These are phyloP conservation scores for Menidia menidia DNA, from an alignment of 2,797 vertebrate genomes.

Conservation along the genomic window DNA sequence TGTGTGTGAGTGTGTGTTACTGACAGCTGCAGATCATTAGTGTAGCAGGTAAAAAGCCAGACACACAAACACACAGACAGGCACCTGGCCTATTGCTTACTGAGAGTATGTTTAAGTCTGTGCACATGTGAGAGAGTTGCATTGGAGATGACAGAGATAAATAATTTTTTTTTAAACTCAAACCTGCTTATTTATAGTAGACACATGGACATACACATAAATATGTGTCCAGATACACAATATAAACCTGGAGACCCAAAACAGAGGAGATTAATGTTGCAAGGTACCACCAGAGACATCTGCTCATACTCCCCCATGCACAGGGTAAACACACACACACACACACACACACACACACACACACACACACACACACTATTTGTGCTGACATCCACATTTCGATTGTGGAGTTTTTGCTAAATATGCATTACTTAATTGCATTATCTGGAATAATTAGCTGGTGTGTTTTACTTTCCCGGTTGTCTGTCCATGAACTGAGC, in stretches of 20 bases:
- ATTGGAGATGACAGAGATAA: slow-evolving; percentile 58
- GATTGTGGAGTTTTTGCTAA: slow-evolving; percentile 94
- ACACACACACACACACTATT: too few species aligned
- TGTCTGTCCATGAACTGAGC: slow-evolving; percentile 88
- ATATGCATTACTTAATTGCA: slow-evolving; percentile 98
- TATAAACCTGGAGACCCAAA: slow-evolving; percentile 70
- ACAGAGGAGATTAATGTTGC: slow-evolving; percentile 85
- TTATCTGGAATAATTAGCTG: slow-evolving; percentile 98
- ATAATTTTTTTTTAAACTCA: slow-evolving; percentile 40
- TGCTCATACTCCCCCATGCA: slow-evolving; percentile 53
- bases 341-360: slow-evolving; percentile 48
- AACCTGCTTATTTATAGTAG: slow-evolving; percentile 50
- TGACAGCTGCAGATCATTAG: slow-evolving; percentile 82
- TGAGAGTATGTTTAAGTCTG: slow-evolving; percentile 10
- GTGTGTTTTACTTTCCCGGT: slow-evolving; percentile 84
- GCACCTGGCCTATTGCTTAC: slow-evolving; percentile 60
- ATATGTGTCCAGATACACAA: slow-evolving; percentile 18
- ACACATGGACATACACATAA: slow-evolving; percentile 10
- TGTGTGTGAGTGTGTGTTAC: slow-evolving; percentile 32
- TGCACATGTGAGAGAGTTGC: slow-evolving; percentile 27
- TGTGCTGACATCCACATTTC: slow-evolving; percentile 93
- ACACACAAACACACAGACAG: slow-evolving; percentile 32
- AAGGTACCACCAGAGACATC: slow-evolving; percentile 77
- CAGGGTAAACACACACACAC: slow-evolving; percentile 27
- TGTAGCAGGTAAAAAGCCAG: slow-evolving; percentile 69